Evolutionary conservation across 92 coral and sea anemone genomes (phyloP), one percentile per base, ranked within the genome.

Genomic region (Siderastrea radians): DNA sequence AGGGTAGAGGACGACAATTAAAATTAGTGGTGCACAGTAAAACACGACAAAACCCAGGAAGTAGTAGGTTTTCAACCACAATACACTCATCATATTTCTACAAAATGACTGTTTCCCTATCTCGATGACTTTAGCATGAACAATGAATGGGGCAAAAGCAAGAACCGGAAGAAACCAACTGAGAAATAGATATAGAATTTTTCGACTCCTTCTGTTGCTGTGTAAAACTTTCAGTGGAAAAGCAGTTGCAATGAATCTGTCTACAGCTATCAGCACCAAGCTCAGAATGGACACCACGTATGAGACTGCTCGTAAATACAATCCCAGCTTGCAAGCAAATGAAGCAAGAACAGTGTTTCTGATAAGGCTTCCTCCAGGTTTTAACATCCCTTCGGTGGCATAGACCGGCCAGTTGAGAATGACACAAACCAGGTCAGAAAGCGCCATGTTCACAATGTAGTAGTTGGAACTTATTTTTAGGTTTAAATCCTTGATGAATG

Each of bases 271-370:
- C 4, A 72, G 44, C 77, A 72, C 38, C 57, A 72, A 49, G 43
- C 77, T 72, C 38, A 72, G 59, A 49, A 72, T 72, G 19, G 77
- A 72, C 8, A 72, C 77, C 54, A 49, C 57, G 49, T 72, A 51
- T 2, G 77, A 72, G 1, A 72, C 15, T 19, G 59, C 14, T 72
- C 77, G 54, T 51, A 44, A 14, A 51, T 72, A 72, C 14, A 72
- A 48, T 4, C 77, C 77, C 57, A 72, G 43, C 49, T 72, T 72
- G 45, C 77, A 72, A 16, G 26, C 15, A 47, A 72, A 4, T 16
- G 77, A n/a, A 49, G 77, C 77, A 38, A 72, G 57, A 49, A 45
- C 8, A 14, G 55, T 6, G 26, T 72, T 6, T 14, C 38, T 14
- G 19, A 72, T 72, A 2, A 67, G 49, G 14, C 77, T 72, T 51